phyloP scores from a whole-genome alignment of 2,888 invertebrate species.

The Osmoderma eremita region DNA sequence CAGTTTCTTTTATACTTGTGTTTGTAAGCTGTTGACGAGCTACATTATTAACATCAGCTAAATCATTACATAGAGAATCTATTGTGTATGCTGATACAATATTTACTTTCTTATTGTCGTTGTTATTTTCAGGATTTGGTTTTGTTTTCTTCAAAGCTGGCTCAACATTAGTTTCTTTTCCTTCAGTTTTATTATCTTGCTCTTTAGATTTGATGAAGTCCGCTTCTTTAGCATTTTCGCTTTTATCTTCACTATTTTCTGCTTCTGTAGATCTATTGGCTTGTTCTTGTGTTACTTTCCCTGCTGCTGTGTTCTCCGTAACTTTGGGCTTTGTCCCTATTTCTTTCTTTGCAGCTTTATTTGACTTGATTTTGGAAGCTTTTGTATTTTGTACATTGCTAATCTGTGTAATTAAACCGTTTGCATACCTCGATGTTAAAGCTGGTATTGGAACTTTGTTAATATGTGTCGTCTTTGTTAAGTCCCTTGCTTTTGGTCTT shows the following conservation, averaged over 20 bases:
- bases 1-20: not conserved
- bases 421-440: slow-evolving; percentile 56
- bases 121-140: slow-evolving; percentile 7
- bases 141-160: slow-evolving; percentile 36
- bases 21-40: not conserved
- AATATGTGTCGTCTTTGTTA: slow-evolving; percentile 60
- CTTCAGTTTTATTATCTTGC: not conserved
- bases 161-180: slow-evolving; percentile 8
- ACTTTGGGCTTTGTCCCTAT: slow-evolving; percentile 9
- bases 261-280: not conserved
- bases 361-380: slow-evolving; percentile 2
- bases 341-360: slow-evolving; percentile 38
- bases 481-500: slow-evolving; percentile 46
- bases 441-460: slow-evolving; percentile 64
- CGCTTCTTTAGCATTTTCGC: slow-evolving; percentile 1
- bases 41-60: slow-evolving; percentile 12
- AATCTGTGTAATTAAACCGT: slow-evolving; percentile 22
- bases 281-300: not conserved
- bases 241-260: slow-evolving; percentile 13
- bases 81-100: slow-evolving; percentile 38
- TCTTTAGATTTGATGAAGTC: slow-evolving; percentile 2
- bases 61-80: slow-evolving; percentile 35
- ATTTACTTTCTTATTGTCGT: slow-evolving; percentile 33
- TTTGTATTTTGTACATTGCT: slow-evolving; percentile 5
- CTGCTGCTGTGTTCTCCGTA: not conserved